A percentile compares a stretch with the other conserved stretches of the same genome.
Evolutionary conservation across 2,888 invertebrate genomes (phyloP).

Genomic region (Aphodius granarius): DNA sequence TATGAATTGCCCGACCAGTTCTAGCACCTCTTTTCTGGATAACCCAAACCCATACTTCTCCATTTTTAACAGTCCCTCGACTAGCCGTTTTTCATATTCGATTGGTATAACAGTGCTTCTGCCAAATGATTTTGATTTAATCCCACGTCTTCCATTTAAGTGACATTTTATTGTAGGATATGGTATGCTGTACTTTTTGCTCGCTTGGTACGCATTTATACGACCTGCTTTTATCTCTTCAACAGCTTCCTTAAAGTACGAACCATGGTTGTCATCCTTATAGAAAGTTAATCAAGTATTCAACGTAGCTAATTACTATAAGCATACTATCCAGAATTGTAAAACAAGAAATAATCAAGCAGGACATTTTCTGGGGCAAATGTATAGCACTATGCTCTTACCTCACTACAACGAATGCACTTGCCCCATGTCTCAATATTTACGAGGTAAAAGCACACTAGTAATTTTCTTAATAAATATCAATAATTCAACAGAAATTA

Average conservation of each 20-base stretch:
- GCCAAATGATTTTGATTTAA: neutral
- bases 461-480: too few species aligned
- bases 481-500: too few species aligned
- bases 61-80: conserved; percentile 37
- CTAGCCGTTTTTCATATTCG: conserved; percentile 37
- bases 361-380: too few species aligned
- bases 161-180: conserved; percentile 28
- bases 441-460: too few species aligned
- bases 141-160: neutral
- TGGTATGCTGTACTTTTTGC: conserved; percentile 32
- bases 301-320: too few species aligned
- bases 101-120: conserved; percentile 29
- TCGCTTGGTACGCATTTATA: conserved; percentile 25
- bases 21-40: conserved; percentile 21
- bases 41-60: conserved; percentile 33
- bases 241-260: conserved; percentile 1
- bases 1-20: conserved; percentile 22
- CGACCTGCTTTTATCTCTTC: conserved; percentile 22
- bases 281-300: too few species aligned
- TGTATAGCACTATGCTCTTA: too few species aligned
- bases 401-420: too few species aligned
- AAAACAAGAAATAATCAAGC: too few species aligned
- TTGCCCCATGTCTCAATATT: too few species aligned
- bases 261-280: too few species aligned
- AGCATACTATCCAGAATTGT: too few species aligned